Conservation (phyloP, 2,113 vertebrate species). For the Camelus dromedarius region DNA sequence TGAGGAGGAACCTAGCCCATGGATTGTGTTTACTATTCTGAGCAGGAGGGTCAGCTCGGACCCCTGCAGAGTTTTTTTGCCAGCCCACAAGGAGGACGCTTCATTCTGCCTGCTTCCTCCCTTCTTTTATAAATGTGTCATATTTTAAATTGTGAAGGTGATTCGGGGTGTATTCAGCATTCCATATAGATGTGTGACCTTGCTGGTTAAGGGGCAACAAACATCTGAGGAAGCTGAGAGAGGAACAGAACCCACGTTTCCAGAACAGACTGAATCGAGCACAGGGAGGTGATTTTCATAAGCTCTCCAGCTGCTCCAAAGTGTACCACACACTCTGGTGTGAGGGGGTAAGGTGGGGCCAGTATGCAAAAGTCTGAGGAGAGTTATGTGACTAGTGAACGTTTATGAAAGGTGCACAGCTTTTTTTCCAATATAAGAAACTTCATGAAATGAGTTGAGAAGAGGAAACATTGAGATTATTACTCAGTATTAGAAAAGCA, state of each 20-base stretch:
- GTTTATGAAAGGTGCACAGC: neutral
- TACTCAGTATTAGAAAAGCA: neutral
- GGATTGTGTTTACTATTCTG: neutral
- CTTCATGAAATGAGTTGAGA: neutral
- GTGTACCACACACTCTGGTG: neutral
- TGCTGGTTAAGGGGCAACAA: neutral
- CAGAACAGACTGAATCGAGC: neutral
- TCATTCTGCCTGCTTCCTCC: neutral
- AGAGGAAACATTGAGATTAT: neutral
- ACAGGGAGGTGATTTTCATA: neutral
- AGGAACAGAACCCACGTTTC: neutral
- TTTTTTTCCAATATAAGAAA: neutral
- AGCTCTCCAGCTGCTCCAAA: neutral
- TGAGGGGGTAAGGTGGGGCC: neutral
- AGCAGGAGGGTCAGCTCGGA: rapidly evolving
- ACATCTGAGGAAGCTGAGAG: neutral
- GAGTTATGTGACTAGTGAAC: neutral
- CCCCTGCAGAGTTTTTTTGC: neutral
- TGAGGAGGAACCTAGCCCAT: rapidly evolving
- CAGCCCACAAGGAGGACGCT: neutral
- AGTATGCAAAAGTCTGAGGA: neutral
- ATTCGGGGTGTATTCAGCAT: neutral
- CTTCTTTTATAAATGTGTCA: neutral
- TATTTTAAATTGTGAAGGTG: neutral
- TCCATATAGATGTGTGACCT: neutral